Evolutionary conservation across 2,113 vertebrate species (phyloP).

Genomic region (Xenotilapia longispinis): DNA sequence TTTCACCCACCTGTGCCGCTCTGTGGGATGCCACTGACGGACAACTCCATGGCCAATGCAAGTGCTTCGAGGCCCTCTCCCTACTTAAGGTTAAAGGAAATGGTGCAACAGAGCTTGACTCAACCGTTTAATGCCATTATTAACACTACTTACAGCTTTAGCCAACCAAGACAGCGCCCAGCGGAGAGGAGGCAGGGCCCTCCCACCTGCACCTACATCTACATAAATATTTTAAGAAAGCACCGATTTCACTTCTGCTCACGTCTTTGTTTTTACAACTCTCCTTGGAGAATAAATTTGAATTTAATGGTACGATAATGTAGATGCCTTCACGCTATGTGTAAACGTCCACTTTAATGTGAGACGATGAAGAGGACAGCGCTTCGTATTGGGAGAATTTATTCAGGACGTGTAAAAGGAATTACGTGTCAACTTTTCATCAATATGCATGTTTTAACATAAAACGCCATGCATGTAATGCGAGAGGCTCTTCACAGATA

Average conservation of each 20-base stretch:
- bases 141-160: slow-evolving; percentile 65
- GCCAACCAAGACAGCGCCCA: slow-evolving; percentile 61
- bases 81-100: slow-evolving; percentile 42
- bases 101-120: slow-evolving; percentile 47
- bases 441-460: slow-evolving; percentile 54
- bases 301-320: slow-evolving; percentile 5
- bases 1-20: slow-evolving; percentile 67
- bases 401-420: slow-evolving; percentile 30
- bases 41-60: slow-evolving; percentile 68
- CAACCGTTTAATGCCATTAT: slow-evolving; percentile 65
- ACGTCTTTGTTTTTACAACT: slow-evolving; percentile 5
- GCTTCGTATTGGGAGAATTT: slow-evolving; percentile 16
- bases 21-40: slow-evolving; percentile 53
- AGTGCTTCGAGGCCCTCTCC: slow-evolving; percentile 34
- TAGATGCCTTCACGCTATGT: background rate
- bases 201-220: slow-evolving; percentile 45
- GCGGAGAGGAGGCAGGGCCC: slow-evolving; percentile 30
- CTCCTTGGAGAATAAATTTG: background rate
- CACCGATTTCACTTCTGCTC: background rate
- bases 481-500: slow-evolving; percentile 13
- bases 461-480: slow-evolving; percentile 29
- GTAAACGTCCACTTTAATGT: slow-evolving; percentile 27
- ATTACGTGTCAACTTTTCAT: slow-evolving; percentile 43
- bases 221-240: slow-evolving; percentile 7
- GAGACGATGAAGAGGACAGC: slow-evolving; percentile 8